These are phyloP conservation scores for Podiceps cristatus DNA, from an alignment of 2,113 vertebrate genomes.

Conservation along the genomic window DNA sequence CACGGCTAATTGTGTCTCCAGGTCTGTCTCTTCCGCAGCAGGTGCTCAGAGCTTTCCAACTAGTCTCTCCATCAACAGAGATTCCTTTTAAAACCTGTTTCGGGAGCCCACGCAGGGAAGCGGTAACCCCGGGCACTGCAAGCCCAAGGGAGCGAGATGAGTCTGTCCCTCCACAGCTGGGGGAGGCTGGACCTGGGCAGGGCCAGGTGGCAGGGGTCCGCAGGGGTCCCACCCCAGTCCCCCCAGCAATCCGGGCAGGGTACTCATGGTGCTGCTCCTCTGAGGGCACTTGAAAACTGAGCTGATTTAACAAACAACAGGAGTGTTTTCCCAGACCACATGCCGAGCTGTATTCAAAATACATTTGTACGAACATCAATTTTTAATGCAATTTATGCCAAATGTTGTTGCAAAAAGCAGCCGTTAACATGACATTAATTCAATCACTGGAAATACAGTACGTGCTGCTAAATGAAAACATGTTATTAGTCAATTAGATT, in stretches of 20 bases:
- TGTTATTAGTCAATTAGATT: constrained; percentile 71
- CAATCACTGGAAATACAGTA: constrained; percentile 71
- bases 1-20: background rate
- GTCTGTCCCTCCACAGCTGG: background rate
- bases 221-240: background rate
- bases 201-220: accelerated
- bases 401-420: constrained; percentile 71
- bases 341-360: constrained; percentile 67
- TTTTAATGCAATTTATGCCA: constrained; percentile 75
- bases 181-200: background rate
- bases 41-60: background rate
- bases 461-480: constrained; percentile 67
- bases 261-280: background rate
- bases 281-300: accelerated
- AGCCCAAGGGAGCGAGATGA: background rate
- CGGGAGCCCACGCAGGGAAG: background rate
- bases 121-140: background rate
- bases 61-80: background rate
- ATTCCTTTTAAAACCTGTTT: background rate
- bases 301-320: constrained; percentile 39
- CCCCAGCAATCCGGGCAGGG: background rate
- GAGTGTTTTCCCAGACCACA: constrained; percentile 56
- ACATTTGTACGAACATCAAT: constrained; percentile 74
- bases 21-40: background rate
- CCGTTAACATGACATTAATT: constrained; percentile 74